These are phyloP conservation scores for Caenorhabditis sulstoni DNA, from an alignment of 2,888 invertebrate species.

Conservation along the genomic window DNA sequence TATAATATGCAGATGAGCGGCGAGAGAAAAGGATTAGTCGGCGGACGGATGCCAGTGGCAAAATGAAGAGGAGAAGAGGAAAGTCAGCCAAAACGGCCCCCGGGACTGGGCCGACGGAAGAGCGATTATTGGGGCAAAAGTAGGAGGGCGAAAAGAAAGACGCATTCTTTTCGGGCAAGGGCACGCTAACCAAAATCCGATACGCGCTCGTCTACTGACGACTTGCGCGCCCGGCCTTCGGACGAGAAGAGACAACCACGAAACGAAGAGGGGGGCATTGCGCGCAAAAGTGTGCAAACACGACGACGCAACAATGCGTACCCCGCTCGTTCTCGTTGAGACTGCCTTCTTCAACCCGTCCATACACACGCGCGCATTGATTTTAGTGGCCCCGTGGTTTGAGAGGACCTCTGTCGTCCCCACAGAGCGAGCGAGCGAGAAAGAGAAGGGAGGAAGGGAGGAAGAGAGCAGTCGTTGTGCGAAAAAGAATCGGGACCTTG, in stretches of 20 bases:
- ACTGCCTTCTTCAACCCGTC: not conserved
- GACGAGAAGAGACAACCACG: slow-evolving; percentile 6
- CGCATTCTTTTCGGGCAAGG: slow-evolving; percentile 58
- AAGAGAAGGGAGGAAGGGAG: not conserved
- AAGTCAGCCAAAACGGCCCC: slow-evolving; percentile 1
- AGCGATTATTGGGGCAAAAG: slow-evolving; percentile 50
- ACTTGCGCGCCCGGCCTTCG: slow-evolving; percentile 16
- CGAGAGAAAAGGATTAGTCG: slow-evolving; percentile 12
- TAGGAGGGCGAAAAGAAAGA: slow-evolving; percentile 47
- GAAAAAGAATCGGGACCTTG: slow-evolving; percentile 40
- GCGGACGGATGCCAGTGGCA: slow-evolving; percentile 1
- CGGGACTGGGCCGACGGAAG: not conserved
- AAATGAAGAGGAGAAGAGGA: not conserved
- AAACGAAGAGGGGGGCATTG: slow-evolving; percentile 23
- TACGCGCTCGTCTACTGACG: slow-evolving; percentile 36
- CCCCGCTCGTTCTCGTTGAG: slow-evolving; percentile 4
- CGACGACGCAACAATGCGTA: slow-evolving; percentile 30
- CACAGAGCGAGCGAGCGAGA: not conserved
- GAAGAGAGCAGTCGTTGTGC: not conserved
- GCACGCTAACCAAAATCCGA: slow-evolving; percentile 60
- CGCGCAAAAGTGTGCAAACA: slow-evolving; percentile 32
- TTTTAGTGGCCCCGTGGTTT: slow-evolving; percentile 4
- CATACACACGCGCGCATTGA: slow-evolving; percentile 26
- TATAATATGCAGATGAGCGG: slow-evolving; percentile 7
- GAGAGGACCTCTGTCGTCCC: not conserved